These are phyloP conservation scores for Chaetophractus vellerosus DNA, from an alignment of 2,797 vertebrate genomes.

Conservation along the genomic window DNA sequence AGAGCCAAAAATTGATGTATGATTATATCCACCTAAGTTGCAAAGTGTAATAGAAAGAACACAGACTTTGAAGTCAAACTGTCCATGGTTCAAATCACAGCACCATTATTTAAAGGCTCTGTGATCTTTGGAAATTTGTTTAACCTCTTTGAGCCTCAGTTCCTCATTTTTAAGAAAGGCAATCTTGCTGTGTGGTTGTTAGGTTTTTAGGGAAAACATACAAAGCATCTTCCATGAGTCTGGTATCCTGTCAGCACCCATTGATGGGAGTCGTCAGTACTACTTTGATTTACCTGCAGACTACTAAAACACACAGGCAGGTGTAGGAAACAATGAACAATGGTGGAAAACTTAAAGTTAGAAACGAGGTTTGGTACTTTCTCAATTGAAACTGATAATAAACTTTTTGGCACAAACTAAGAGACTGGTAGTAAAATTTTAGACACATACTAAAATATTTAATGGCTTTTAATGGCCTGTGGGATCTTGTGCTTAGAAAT, in stretches of 20 bases:
- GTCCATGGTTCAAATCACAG: neutral
- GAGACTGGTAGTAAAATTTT: conserved; percentile 46
- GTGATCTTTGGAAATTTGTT: neutral
- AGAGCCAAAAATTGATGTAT: neutral
- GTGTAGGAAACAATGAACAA: neutral
- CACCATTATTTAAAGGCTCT: neutral
- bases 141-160: neutral
- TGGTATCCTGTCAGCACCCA: neutral
- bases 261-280: neutral
- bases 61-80: neutral
- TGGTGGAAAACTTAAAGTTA: neutral
- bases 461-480: conserved; percentile 1
- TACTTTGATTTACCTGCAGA: neutral
- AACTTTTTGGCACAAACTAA: conserved; percentile 4
- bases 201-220: neutral
- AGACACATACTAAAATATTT: neutral
- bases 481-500: conserved; percentile 40
- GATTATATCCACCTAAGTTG: neutral
- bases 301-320: neutral
- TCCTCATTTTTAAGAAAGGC: neutral
- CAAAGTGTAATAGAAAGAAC: neutral
- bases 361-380: neutral
- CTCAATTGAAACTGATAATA: neutral
- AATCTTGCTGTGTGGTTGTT: accelerated
- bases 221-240: neutral